Evolutionary conservation across 2,113 vertebrate species (phyloP).

Genomic region (Cyanistes caeruleus): DNA sequence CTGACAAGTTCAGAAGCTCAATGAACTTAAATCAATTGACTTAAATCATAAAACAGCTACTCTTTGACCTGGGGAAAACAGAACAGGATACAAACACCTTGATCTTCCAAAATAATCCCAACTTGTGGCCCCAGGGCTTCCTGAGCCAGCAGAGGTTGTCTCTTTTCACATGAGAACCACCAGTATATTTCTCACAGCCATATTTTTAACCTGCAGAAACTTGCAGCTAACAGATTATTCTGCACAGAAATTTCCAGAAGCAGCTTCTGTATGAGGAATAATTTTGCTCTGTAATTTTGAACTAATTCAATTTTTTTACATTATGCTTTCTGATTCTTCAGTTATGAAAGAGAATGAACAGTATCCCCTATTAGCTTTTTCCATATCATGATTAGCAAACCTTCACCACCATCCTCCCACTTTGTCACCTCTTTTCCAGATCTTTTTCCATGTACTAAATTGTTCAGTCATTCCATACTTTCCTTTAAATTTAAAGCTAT

Average conservation of each 20-base stretch:
- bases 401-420: not conserved
- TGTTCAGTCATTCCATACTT: not conserved
- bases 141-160: not conserved
- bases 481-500: not conserved
- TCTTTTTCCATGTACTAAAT: not conserved
- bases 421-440: not conserved
- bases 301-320: not conserved
- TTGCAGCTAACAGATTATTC: not conserved
- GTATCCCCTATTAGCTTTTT: not conserved
- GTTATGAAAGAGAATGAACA: not conserved
- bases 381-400: not conserved
- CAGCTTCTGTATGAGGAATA: not conserved
- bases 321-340: rapidly evolving
- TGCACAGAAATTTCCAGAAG: not conserved
- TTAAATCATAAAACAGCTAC: not conserved
- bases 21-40: not conserved
- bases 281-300: not conserved
- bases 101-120: not conserved
- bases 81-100: not conserved
- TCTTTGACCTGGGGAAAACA: not conserved
- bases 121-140: not conserved
- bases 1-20: rapidly evolving
- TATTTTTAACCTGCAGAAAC: not conserved
- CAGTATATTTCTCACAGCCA: not conserved
- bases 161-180: not conserved